Evolutionary conservation across 2,797 vertebrate genomes (phyloP).

Genomic region (Nyctibius grandis): DNA sequence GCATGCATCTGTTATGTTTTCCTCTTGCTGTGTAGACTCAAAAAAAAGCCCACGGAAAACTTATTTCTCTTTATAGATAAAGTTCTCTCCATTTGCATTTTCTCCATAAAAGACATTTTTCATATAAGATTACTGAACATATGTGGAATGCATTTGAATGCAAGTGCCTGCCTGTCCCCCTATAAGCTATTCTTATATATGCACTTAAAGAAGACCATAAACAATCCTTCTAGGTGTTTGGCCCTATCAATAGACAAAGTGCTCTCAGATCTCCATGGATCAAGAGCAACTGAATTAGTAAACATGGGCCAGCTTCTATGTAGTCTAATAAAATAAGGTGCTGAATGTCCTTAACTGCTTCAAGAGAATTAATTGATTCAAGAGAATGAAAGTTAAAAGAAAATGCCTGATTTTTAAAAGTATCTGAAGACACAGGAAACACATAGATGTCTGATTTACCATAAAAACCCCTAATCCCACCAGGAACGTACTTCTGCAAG

Average conservation of each 20-base stretch:
- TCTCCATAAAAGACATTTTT: constrained; percentile 32
- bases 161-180: background rate
- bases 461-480: background rate
- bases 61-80: constrained; percentile 9
- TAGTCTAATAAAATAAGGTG: background rate
- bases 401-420: background rate
- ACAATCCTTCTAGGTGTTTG: background rate
- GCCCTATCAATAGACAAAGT: background rate
- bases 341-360: background rate
- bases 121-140: background rate
- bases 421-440: background rate
- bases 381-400: background rate
- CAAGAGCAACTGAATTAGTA: background rate
- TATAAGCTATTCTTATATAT: background rate
- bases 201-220: background rate
- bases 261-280: background rate
- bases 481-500: background rate
- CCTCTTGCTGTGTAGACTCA: constrained; percentile 10
- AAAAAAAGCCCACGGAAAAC: background rate
- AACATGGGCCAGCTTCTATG: background rate
- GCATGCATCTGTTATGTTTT: constrained; percentile 59
- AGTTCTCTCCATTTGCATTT: constrained; percentile 10
- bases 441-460: background rate
- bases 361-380: background rate
- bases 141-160: background rate